phyloP scores from a whole-genome alignment of 2,797 vertebrate species.

The Chelidonichthys spinosus region DNA sequence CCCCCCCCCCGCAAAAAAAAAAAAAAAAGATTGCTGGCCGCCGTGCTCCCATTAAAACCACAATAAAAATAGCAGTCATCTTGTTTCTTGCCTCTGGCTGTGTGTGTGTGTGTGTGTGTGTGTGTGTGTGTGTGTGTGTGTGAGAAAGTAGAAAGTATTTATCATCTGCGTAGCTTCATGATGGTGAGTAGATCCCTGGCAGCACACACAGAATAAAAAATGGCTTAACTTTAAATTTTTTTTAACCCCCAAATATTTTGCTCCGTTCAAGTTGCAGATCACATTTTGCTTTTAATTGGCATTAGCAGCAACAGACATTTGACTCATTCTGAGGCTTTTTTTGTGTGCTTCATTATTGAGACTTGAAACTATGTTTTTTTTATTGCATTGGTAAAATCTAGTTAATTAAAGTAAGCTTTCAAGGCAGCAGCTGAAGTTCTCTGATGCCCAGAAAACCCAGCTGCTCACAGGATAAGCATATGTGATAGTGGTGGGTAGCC shows the following conservation, averaged over 20 bases:
- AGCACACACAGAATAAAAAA: not conserved
- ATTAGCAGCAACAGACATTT: conserved; percentile 5
- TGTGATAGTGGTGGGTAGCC: conserved; percentile 32
- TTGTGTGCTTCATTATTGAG: conserved; percentile 5
- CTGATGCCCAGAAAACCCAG: conserved; percentile 40
- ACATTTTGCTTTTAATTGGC: conserved; percentile 19
- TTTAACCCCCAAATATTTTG: not conserved
- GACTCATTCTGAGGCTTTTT: conserved; percentile 7
- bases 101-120: not conserved
- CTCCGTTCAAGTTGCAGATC: not conserved
- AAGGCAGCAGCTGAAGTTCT: conserved; percentile 35
- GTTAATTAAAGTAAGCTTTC: conserved; percentile 13
- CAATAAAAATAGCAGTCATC: conserved; percentile 22
- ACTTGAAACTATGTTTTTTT: not conserved
- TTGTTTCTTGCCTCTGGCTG: conserved; percentile 8
- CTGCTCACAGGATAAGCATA: conserved; percentile 43
- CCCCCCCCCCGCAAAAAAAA: too few relatives aligned
- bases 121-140: too few relatives aligned
- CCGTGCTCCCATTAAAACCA: not conserved
- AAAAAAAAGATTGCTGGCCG: not conserved
- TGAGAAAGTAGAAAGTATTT: not conserved
- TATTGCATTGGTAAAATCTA: conserved; percentile 14
- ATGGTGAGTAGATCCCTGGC: not conserved
- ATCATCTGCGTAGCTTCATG: conserved; percentile 26
- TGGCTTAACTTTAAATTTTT: not conserved